These are phyloP conservation scores for Syngnathus typhle DNA, from an alignment of 2,113 vertebrate genomes.

Conservation along the genomic window DNA sequence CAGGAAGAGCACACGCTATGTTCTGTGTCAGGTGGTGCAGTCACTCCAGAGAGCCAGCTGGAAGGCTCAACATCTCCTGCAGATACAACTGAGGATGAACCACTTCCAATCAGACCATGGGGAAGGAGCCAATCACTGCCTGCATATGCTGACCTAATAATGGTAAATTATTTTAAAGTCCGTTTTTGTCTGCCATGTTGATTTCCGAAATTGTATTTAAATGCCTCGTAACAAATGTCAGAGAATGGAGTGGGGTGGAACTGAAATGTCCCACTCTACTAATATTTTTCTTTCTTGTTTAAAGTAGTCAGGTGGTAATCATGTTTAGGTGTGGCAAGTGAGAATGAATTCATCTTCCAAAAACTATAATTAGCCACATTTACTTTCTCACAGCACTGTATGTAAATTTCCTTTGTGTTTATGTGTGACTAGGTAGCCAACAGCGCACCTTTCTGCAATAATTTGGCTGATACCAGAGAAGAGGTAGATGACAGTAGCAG, in stretches of 20 bases:
- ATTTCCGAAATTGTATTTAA: too few relatives aligned
- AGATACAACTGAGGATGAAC: conserved; percentile 59
- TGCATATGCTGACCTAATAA: conserved; percentile 62
- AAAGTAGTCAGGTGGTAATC: too few relatives aligned
- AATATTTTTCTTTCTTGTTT: too few relatives aligned
- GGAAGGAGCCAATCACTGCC: conserved; percentile 66
- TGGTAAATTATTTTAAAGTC: conserved; percentile 47
- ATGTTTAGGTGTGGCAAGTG: too few relatives aligned
- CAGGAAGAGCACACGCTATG: conserved; percentile 52
- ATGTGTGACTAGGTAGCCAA: conserved; percentile 48
- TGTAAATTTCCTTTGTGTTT: background rate
- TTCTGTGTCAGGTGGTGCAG: conserved; percentile 49
- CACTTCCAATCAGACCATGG: conserved; percentile 57
- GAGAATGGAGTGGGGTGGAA: too few relatives aligned
- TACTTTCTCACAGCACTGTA: too few relatives aligned
- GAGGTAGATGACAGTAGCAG: conserved; percentile 77
- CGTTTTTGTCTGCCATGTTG: too few relatives aligned
- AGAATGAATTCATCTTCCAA: too few relatives aligned
- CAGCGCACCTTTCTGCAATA: conserved; percentile 66
- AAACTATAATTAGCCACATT: too few relatives aligned
- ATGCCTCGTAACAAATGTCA: too few relatives aligned
- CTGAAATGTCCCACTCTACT: too few relatives aligned
- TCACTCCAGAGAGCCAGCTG: conserved; percentile 53
- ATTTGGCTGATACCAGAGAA: conserved; percentile 69
- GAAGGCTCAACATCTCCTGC: conserved; percentile 53